Base-by-base conservation (phyloP, 1,140 invertebrate genomes). In the Mesaphorura yosii region DNA sequence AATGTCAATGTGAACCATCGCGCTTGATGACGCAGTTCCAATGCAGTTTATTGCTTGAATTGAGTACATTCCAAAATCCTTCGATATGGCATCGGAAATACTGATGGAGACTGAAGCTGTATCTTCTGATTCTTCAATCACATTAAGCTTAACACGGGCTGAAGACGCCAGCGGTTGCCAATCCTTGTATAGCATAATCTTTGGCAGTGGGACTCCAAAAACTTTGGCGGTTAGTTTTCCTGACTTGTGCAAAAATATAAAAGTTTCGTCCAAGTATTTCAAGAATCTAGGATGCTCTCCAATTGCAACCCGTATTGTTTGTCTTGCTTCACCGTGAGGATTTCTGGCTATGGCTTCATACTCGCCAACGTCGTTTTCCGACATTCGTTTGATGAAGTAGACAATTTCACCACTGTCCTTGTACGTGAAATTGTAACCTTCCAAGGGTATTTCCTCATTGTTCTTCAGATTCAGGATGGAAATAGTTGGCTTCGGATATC, bases 321-420 rank as follows among this genome's bases (percentile, higher is more conserved):
- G 90, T 15, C 83, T 76, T 1, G 85, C 74, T 64, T 86, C 81
- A 0, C 94, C 94, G 66, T 92, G 85, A 64, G 92, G 87, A 70
- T 98, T 98, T 17, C 75, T 82, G 2, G 91, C 92, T 1, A 88
- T 78, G 23, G 90, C 92, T 69, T 93, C 91, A 69, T 96, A 98
- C 48, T 80, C 75, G 20, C 94, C 94, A n/a, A 85, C 85, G 70
- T 94, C 88, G 20, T 83, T 74, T 38, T 93, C 88, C 28, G 86
- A 65, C 86, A 91, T 90, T 63, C 82, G 56, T 14, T 63, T 66
- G 53, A 47, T 26, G 28, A 58, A 48, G 15, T 28, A 7, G 0
- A 84, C 86, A 0, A 86, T 83, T 69, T 89, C 86, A 14, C 88
- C 86, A 65, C 90, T 93, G 58, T 86, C 78, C 0, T 86, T 88